phyloP scores from a whole-genome alignment of 2,888 invertebrate species.

The Punctoribates punctum region DNA sequence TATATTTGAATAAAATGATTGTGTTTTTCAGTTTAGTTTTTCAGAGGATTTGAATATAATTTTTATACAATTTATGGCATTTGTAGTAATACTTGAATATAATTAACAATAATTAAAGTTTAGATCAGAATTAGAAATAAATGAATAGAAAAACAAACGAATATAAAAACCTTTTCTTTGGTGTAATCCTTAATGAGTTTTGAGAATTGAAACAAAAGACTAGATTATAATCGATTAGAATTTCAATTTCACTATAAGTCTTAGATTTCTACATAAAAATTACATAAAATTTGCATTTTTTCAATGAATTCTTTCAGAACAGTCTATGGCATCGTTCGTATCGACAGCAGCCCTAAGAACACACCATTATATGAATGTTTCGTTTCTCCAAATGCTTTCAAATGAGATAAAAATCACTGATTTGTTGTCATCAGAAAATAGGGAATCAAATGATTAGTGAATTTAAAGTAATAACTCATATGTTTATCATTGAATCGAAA shows the following conservation, averaged over 20 bases:
- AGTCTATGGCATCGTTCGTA: neutral
- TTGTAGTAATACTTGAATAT: too few relatives aligned
- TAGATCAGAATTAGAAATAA: too few relatives aligned
- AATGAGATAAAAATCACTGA: neutral
- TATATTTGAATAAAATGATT: constrained; percentile 3
- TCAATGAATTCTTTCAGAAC: constrained; percentile 1
- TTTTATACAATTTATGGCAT: too few relatives aligned
- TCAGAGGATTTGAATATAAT: too few relatives aligned
- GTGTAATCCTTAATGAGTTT: too few relatives aligned
- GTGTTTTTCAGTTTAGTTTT: constrained; percentile 9
- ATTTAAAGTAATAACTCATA: neutral
- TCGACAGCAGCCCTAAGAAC: neutral
- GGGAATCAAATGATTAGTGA: neutral
- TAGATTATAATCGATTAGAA: neutral
- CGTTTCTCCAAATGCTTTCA: neutral
- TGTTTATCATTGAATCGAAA: neutral
- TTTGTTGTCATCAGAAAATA: neutral
- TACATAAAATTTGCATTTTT: constrained; percentile 26
- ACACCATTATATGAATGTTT: neutral
- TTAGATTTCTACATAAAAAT: constrained; percentile 18
- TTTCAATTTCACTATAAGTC: constrained; percentile 29
- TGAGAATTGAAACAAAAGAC: too few relatives aligned
- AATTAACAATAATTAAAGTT: too few relatives aligned
- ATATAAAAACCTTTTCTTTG: too few relatives aligned
- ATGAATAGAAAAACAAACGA: too few relatives aligned